Evolutionary conservation across 2,113 vertebrate species (phyloP), one percentile per base, ranked within the genome.

Genomic region (Ranitomeya variabilis): DNA sequence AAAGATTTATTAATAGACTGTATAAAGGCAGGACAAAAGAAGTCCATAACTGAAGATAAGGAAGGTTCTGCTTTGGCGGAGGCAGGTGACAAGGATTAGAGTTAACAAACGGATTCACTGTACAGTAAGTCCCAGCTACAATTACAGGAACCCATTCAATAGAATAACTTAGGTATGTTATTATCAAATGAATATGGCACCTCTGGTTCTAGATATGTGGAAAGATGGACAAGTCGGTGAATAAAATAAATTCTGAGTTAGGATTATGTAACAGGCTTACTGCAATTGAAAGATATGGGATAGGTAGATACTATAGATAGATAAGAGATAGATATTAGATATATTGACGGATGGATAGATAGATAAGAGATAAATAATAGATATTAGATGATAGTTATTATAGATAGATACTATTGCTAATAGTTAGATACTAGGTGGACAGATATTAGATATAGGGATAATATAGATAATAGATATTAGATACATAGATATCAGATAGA

Each of bases 1-100:
- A 81, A 87, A 73, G 64, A 87, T 87, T 55, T 37, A 55, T 80
- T 66, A 73, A 74, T 18, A 51, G 71, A 9, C 31, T 4, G n/a
- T 12, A 74, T 74, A 45, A 74, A 74, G 71, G 2, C 71, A 19
- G 16, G 1, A 76, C 37, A 76, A 76, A 45, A 76, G 73, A 52
- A 76, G 73, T 21, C 45, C 15, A 21, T 52, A 21, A 76, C 37
- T 52, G 1, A 21, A 52, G 73, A 76, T 45, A 8, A 51, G 2
- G 71, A 51, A 4, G 37, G 16, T 18, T 51, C 31, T 19, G 10
- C 15, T 10, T 45, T 19, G 26, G 31, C 18, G 71, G 37, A 74
- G 71, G 71, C 31, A 51, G 37, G 12, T 23, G 26, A 73, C 69
- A 37, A 11, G 26, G 55, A 57, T 57, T 57, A 11, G 67, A 12